Evolutionary conservation across 2,113 vertebrate genomes (phyloP).

Genomic region (Nothocercus julius): DNA sequence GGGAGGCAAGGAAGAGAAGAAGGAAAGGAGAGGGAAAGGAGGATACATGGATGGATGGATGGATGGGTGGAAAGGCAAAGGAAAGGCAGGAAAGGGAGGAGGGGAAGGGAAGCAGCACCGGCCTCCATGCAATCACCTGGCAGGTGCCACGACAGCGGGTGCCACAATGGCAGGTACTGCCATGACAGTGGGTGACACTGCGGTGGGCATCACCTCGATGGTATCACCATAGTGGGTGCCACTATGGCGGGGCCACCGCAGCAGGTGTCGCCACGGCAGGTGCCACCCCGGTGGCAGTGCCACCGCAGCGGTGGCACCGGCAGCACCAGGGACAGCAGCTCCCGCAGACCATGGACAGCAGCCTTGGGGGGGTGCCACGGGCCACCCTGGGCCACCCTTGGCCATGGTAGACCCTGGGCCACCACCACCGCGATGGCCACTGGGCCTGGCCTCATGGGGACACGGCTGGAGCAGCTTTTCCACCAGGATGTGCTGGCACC

Average conservation of each 20-base stretch:
- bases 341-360: not conserved
- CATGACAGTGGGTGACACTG: too few relatives aligned
- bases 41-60: not conserved
- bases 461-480: too few relatives aligned
- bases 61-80: not conserved
- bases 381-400: not conserved
- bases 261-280: not conserved
- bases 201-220: too few relatives aligned
- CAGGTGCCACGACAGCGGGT: too few relatives aligned
- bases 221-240: accelerated
- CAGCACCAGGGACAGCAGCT: not conserved
- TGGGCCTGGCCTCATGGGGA: too few relatives aligned
- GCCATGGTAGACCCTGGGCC: accelerated
- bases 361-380: not conserved
- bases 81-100: not conserved
- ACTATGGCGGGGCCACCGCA: not conserved
- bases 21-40: not conserved
- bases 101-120: not conserved
- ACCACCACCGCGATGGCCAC: too few relatives aligned
- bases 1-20: not conserved
- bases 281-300: not conserved
- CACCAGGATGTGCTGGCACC: too few relatives aligned
- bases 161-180: too few relatives aligned
- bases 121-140: too few relatives aligned
- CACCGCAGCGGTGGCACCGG: not conserved